Conservation (phyloP, 2,797 vertebrate genomes). For the Lithobates sylvaticus region DNA sequence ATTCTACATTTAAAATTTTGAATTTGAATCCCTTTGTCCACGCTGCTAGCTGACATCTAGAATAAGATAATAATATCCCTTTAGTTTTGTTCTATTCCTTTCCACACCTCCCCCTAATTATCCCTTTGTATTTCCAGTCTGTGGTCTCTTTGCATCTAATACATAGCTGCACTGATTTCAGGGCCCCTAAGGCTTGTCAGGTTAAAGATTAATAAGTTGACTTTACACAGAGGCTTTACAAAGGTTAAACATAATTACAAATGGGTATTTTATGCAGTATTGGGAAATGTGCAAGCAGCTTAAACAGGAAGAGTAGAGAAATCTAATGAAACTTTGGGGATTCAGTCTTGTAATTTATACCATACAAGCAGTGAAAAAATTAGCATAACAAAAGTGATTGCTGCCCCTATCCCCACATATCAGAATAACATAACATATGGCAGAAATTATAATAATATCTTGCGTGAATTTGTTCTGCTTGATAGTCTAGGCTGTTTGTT, state of each 20-base stretch:
- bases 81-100: conserved; percentile 73
- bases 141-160: conserved; percentile 70
- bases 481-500: conserved; percentile 44
- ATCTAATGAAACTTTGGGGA: conserved; percentile 71
- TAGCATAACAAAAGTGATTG: conserved; percentile 66
- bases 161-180: conserved; percentile 71
- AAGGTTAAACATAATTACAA: conserved; percentile 84
- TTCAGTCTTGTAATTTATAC: conserved; percentile 70
- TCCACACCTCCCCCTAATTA: conserved; percentile 73
- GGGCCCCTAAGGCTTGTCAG: conserved; percentile 74
- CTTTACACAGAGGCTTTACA: conserved; percentile 78
- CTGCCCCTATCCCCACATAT: conserved; percentile 33
- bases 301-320: conserved; percentile 62
- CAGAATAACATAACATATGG: conserved; percentile 56
- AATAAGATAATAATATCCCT: conserved; percentile 69
- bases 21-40: conserved; percentile 68
- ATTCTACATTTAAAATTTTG: conserved; percentile 66
- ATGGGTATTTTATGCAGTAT: conserved; percentile 76
- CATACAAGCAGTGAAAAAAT: conserved; percentile 61
- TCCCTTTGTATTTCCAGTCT: conserved; percentile 70
- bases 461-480: conserved; percentile 44
- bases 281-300: conserved; percentile 73
- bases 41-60: conserved; percentile 66
- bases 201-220: conserved; percentile 83
- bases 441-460: conserved; percentile 50